Evolutionary conservation across 2,888 invertebrate species (phyloP).

Genomic region (Macrophya alboannulata): DNA sequence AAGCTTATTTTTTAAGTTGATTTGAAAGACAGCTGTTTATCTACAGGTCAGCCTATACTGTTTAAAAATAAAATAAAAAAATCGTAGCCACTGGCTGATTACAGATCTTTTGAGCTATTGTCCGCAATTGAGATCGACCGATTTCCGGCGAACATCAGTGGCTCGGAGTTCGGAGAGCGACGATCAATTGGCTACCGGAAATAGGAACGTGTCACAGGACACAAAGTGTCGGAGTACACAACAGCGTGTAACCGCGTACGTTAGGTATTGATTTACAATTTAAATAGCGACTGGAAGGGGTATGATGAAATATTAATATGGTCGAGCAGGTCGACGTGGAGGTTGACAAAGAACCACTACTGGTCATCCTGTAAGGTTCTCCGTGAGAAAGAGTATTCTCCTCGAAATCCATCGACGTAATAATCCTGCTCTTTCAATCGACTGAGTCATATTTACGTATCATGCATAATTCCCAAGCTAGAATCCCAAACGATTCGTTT

Average conservation of each 20-base stretch:
- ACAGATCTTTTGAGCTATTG: background rate
- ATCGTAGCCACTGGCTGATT: background rate
- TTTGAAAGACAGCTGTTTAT: background rate
- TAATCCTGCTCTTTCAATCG: background rate
- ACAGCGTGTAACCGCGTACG: constrained; percentile 51
- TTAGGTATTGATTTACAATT: constrained; percentile 53
- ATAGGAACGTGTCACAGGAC: constrained; percentile 43
- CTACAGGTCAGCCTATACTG: background rate
- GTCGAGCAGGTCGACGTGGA: constrained; percentile 20
- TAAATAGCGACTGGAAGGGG: constrained; percentile 50
- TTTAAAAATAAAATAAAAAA: background rate
- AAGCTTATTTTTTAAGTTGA: background rate
- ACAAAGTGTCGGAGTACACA: constrained; percentile 52
- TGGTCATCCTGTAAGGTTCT: constrained; percentile 28
- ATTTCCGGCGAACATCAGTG: constrained; percentile 1
- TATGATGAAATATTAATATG: constrained; percentile 48
- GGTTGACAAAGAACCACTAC: constrained; percentile 34
- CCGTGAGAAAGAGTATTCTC: background rate
- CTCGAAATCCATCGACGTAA: background rate
- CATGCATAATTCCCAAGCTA: background rate
- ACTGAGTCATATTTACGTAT: background rate
- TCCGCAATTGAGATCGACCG: background rate
- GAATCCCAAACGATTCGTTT: background rate
- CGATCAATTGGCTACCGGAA: constrained; percentile 41
- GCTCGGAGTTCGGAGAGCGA: constrained; percentile 9